A percentile compares a stretch with the other conserved stretches of the same genome.
These are phyloP conservation scores for Acrossocheilus fasciatus DNA, from an alignment of 2,797 vertebrate species.

Conservation along the genomic window DNA sequence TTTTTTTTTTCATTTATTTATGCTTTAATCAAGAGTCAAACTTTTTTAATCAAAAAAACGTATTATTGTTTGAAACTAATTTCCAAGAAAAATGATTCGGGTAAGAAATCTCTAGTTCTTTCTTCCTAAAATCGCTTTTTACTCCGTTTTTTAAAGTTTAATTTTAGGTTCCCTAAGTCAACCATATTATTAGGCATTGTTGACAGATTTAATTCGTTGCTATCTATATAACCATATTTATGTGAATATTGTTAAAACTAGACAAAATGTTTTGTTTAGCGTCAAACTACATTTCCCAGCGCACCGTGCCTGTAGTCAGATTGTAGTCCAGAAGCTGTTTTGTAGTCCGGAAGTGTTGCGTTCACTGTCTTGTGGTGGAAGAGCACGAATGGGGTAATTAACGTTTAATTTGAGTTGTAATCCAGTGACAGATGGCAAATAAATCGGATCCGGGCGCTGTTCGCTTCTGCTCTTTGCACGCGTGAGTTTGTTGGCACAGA, in stretches of 20 bases:
- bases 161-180: neutral
- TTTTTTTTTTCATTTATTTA: neutral
- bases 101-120: neutral
- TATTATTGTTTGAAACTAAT: neutral
- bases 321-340: slow-evolving; percentile 10
- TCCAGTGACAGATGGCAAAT: slow-evolving; percentile 4
- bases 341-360: slow-evolving; percentile 20
- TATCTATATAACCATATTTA: neutral
- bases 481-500: neutral
- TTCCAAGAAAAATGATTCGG: neutral
- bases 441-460: neutral
- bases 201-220: too few species aligned
- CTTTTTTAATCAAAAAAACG: neutral
- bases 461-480: neutral
- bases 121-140: neutral
- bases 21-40: neutral
- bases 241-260: neutral
- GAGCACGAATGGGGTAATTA: neutral
- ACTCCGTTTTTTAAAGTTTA: too few species aligned
- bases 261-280: neutral
- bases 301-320: neutral
- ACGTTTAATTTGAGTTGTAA: neutral
- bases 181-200: neutral
- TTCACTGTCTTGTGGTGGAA: neutral
- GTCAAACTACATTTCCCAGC: slow-evolving; percentile 44